Base-by-base conservation (phyloP, 2,797 vertebrate species). In the Argentina silus region DNA sequence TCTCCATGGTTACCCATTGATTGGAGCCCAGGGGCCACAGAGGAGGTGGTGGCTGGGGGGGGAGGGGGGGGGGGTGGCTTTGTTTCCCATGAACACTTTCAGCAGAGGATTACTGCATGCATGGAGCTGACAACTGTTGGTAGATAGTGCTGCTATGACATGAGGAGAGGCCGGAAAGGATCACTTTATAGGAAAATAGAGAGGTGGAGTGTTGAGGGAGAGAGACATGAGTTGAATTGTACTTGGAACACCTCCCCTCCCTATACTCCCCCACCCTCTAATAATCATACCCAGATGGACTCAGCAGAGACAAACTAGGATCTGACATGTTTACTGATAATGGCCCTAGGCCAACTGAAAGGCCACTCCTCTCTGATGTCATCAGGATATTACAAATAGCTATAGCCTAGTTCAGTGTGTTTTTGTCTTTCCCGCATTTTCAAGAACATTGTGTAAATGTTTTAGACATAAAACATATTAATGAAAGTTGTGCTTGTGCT, bases 301-400 rank as follows among this genome's bases (percentile, higher is more conserved):
- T 19, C 6, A 43, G 27, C 27, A 43, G 27, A 21, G 6, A 17
- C 11, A 61, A 17, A 11, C 21, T 19, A 74, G 56, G 12, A 27
- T 75, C 51, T 79, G 62, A 19, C 77, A 10, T 43, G 50, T 50
- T 69, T 59, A 21, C 61, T 76, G 42, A 69, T 71, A 50, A 6
- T 27, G 57, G 47, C 27, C 50, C 45, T 55, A 67, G 21, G 61
- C 51, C 15, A 53, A 7, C 12, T 0, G 50, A 55, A 61, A 61
- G 55, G 17, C n/a, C 19, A 71, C 59, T 47, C 9, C 44, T 3
- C 15, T 9, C 67, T 47, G 15, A 11, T 69, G 43, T 66, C 15
- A 67, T 15, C n/a, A 19, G 56, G 36, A 50, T 19, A 48, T 57
- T 65, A 17, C 43, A 48, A 19, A 17, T 51, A 11, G 42, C 27